Evolutionary conservation across 2,113 vertebrate species (phyloP).

Genomic region (Nerophis lumbriciformis): DNA sequence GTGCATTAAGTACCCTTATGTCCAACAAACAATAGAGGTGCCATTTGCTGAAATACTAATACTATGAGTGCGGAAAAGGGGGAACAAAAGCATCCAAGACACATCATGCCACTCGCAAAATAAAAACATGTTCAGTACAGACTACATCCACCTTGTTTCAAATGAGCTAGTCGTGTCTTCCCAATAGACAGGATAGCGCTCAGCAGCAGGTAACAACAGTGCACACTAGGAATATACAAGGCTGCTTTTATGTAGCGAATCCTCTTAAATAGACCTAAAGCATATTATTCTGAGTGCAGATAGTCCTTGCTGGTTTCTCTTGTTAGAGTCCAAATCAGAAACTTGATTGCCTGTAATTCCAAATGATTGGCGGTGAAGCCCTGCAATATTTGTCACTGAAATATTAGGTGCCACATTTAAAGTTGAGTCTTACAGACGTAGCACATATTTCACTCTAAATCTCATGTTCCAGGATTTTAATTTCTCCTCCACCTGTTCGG

Average conservation of each 20-base stretch:
- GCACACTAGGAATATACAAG: neutral
- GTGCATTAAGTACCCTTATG: constrained; percentile 43
- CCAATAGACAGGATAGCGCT: neutral
- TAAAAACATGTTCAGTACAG: neutral
- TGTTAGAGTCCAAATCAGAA: constrained; percentile 10
- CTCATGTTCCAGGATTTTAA: constrained; percentile 38
- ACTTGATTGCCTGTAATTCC: constrained; percentile 19
- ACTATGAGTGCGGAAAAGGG: constrained; percentile 78
- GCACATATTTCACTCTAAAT: constrained; percentile 48
- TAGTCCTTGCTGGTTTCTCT: neutral
- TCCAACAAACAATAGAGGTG: constrained; percentile 80
- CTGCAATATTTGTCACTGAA: constrained; percentile 47
- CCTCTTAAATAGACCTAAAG: constrained; percentile 7
- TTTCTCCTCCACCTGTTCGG: constrained; percentile 29
- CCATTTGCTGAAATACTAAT: constrained; percentile 84
- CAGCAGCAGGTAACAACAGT: constrained; percentile 1
- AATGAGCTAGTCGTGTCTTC: constrained; percentile 4
- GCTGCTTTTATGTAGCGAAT: constrained; percentile 10
- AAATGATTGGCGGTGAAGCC: constrained; percentile 27
- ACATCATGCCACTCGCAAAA: constrained; percentile 59
- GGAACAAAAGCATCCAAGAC: constrained; percentile 68
- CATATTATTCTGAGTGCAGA: constrained; percentile 18
- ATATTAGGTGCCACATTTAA: constrained; percentile 55
- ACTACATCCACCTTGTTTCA: neutral
- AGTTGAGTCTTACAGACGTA: constrained; percentile 48